phyloP scores from a whole-genome alignment of 2,797 vertebrate genomes.

The Ptychadena robeensis region DNA sequence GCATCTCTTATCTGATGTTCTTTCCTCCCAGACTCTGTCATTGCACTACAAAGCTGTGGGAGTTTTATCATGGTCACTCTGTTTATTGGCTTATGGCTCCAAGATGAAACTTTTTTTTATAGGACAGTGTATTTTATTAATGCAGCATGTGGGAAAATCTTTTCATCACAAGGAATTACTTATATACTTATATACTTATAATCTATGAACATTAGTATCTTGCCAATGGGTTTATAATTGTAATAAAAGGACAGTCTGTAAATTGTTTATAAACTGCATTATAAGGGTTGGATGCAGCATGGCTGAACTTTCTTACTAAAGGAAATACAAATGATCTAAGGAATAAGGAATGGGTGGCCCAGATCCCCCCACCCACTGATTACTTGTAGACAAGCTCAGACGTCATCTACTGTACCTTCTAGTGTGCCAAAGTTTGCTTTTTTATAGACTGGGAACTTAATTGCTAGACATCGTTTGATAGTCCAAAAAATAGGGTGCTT shows the following conservation, averaged over 20 bases:
- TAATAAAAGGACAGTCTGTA: neutral
- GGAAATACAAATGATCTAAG: neutral
- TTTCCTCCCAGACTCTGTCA: neutral
- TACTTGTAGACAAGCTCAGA: neutral
- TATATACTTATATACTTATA: neutral
- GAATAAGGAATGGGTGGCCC: neutral
- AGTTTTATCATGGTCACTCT: neutral
- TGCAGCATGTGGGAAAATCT: neutral
- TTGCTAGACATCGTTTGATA: neutral
- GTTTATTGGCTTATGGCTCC: neutral
- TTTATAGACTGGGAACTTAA: neutral
- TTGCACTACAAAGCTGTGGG: slow-evolving; percentile 6
- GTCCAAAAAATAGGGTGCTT: too few relatives aligned
- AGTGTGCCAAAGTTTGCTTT: neutral
- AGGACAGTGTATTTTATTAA: neutral
- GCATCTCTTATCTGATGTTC: slow-evolving; percentile 13
- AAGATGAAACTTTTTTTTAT: neutral
- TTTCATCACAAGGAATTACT: slow-evolving; percentile 1
- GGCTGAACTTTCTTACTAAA: neutral
- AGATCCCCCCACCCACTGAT: neutral
- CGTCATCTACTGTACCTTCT: neutral
- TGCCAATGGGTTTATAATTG: neutral
- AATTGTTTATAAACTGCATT: neutral
- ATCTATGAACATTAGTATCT: neutral
- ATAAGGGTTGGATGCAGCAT: neutral